Base-by-base conservation (phyloP, 2,888 invertebrate genomes). In the Tipula helvola region DNA sequence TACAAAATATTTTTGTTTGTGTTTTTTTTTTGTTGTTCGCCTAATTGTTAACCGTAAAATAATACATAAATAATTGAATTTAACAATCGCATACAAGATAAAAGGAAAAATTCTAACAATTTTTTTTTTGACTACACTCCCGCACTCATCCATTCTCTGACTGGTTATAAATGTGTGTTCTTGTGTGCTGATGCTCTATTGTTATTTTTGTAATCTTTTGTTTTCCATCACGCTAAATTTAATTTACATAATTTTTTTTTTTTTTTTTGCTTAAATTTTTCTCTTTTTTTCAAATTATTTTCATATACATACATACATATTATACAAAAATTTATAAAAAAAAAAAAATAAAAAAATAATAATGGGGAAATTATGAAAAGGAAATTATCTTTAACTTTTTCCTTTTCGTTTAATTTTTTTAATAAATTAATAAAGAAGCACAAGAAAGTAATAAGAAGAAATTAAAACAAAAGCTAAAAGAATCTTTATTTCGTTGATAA, bases 301-400 rank as follows among this genome's bases (percentile, higher is more conserved):
- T 28, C 71, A 71, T 71, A 47, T 47, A 47, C 42, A 42, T 42
- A 42, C 39, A 39, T 42, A 42, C 42, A 39, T 42, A 16, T n/a
- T 7, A 52, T 52, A 52, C 52, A 16, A 52, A 16, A 8, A 71
- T 71, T 8, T 71, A 28, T 10, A 71, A 71, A 47, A 71, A 71
- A 8, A 28, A 8, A 28, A 28, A 28, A 71, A 28, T 8, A 28
- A 71, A 47, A 47, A 28, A 71, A 71, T 5, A 71, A 10, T 71
- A 28, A 71, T 71, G 28, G 71, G 13, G 28, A 71, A 71, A 71
- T 71, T 71, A 71, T 71, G 71, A 71, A 71, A 71, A 71, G 71
- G 71, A 71, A 71, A 71, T 71, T 71, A 71, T 71, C 71, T 71
- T 71, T 71, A 71, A 71, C 71, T 71, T 71, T 71, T 71, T 71